These are phyloP conservation scores for Hystrix cristata DNA, from an alignment of 2,113 vertebrate species.

Conservation along the genomic window DNA sequence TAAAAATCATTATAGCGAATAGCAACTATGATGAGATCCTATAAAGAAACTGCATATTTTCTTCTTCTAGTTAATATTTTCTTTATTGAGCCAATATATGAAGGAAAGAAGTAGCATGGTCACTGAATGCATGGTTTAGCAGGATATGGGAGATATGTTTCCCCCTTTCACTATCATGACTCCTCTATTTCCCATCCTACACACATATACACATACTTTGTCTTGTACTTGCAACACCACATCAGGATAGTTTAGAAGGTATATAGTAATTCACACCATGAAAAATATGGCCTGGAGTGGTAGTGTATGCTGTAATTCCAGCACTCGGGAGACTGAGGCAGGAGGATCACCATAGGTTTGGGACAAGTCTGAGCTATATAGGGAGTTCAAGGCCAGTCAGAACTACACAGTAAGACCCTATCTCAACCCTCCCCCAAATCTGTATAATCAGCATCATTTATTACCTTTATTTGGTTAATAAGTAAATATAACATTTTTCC, in stretches of 20 bases:
- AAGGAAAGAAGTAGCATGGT: background rate
- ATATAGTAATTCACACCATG: background rate
- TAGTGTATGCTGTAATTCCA: background rate
- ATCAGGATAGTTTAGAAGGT: background rate
- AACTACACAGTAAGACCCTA: background rate
- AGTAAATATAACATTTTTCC: background rate
- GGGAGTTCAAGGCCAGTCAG: background rate
- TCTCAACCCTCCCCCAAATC: background rate
- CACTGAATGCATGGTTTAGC: background rate
- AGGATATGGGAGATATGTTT: background rate
- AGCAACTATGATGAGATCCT: background rate
- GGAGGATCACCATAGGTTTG: background rate
- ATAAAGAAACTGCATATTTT: slow-evolving; percentile 8
- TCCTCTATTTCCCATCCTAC: background rate
- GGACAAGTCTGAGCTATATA: background rate
- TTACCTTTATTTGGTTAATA: slow-evolving; percentile 26
- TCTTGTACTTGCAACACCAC: background rate
- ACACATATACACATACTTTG: background rate
- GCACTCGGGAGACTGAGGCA: background rate
- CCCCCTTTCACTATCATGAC: background rate
- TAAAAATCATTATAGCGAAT: background rate
- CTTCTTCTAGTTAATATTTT: background rate
- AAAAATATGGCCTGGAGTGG: background rate
- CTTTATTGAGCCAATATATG: background rate
- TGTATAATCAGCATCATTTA: background rate